phyloP scores from a whole-genome alignment of 2,888 invertebrate species.

The Baccha elongata region DNA sequence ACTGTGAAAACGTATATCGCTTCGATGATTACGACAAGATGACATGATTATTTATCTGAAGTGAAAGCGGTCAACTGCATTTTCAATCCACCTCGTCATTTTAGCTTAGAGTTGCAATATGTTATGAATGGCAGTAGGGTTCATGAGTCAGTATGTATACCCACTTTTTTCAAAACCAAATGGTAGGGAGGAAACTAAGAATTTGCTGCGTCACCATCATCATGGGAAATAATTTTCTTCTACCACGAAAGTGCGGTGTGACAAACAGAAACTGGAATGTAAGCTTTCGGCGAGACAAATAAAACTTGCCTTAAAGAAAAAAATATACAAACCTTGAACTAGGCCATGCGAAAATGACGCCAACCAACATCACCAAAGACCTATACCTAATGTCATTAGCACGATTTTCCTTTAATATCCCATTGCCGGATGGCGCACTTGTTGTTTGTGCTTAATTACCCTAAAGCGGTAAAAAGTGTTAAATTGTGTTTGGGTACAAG shows the following conservation, averaged over 20 bases:
- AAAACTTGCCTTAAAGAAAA: conserved; percentile 1
- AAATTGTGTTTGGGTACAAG: conserved; percentile 27
- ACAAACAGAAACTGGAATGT: not conserved
- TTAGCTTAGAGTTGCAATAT: not conserved
- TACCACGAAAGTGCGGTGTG: not conserved
- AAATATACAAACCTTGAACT: conserved; percentile 67
- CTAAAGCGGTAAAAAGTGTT: conserved; percentile 42
- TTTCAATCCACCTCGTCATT: conserved; percentile 1
- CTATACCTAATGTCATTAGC: conserved; percentile 65
- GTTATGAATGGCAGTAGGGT: conserved; percentile 50
- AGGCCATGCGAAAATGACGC: conserved; percentile 60
- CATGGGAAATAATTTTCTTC: conserved; percentile 47
- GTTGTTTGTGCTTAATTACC: conserved; percentile 65
- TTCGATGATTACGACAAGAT: conserved; percentile 33
- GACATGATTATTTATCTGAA: conserved; percentile 70
- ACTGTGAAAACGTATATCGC: not conserved
- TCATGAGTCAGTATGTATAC: conserved; percentile 60
- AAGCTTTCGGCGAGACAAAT: conserved; percentile 26
- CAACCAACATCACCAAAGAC: conserved; percentile 28
- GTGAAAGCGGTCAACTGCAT: conserved; percentile 65
- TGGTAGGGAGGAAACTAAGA: conserved; percentile 8
- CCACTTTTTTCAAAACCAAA: not conserved
- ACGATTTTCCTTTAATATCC: conserved; percentile 8
- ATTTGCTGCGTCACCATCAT: not conserved
- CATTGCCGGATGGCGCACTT: conserved; percentile 45